Base-by-base conservation (phyloP, 2,113 vertebrate species). In the Cololabis saira region DNA sequence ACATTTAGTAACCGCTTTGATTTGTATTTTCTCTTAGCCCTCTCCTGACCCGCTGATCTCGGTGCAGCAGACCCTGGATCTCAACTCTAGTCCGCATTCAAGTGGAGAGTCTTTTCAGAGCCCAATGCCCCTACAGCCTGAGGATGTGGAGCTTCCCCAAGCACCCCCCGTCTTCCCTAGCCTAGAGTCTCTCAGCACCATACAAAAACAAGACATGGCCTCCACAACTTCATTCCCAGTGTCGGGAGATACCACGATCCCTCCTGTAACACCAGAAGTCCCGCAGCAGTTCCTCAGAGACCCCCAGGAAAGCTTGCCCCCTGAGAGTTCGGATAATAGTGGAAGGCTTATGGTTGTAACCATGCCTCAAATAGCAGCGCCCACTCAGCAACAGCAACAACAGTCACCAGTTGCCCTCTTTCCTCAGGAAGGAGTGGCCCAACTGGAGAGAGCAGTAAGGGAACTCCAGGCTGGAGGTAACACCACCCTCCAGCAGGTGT, bases 391-490 rank as follows among this genome's bases (percentile, higher is more conserved):
- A 61, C 91, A 95, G 2, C 59, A 94, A 49, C 95, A 96, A 76
- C 95, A 83, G 65, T 60, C 90, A 18, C 91, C 96, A 40, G 93
- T 96, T 4, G 90, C 95, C 0, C 91, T 93, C 74, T 95, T 98
- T 70, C 96, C 95, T 0, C 92, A 96, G 12, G 93, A 95, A 37
- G 93, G 93, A 0, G 96, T 98, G 14, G 94, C 93, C 40, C 96
- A 98, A 87, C 89, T 98, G 16, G 96, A 99, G 88, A 95, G 90
- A 76, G 95, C 96, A 9, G 97, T 99, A 24, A 94, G 97, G 65
- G 96, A 98, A 65, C 88, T 99, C 51, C 96, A 97, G 59, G 95
- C 91, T 7, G 90, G 80, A 41, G 78, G 81, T 52, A 89, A 66
- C 67, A 72, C 78, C 66, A 80, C 91, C 0, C 37, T 93, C 27